These are phyloP conservation scores for Parnassius glacialis DNA, from an alignment of 2,888 invertebrate species.

Conservation along the genomic window DNA sequence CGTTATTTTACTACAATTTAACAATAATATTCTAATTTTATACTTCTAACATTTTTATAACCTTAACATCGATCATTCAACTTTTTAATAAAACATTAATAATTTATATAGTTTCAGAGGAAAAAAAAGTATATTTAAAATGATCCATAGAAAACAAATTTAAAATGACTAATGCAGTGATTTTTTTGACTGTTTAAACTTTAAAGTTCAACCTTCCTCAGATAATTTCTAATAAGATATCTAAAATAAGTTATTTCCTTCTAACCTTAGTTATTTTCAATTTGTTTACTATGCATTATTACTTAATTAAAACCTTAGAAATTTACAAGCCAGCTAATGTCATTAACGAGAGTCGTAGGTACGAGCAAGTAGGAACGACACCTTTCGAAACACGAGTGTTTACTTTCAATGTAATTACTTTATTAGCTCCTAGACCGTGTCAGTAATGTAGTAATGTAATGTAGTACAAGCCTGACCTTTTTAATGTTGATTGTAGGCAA, in stretches of 20 bases:
- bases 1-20: slow-evolving; percentile 57
- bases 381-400: not conserved
- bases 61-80: slow-evolving; percentile 59
- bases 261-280: not conserved
- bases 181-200: not conserved
- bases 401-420: not conserved
- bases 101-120: slow-evolving; percentile 36
- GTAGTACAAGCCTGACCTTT: not conserved
- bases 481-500: slow-evolving; percentile 1
- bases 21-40: slow-evolving; percentile 55
- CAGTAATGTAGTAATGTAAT: not conserved
- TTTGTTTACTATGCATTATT: slow-evolving; percentile 1
- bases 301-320: slow-evolving; percentile 6
- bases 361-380: slow-evolving; percentile 22
- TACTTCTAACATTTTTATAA: slow-evolving; percentile 55
- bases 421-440: not conserved
- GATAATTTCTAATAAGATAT: too few relatives aligned
- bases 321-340: slow-evolving; percentile 3
- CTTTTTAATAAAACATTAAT: slow-evolving; percentile 61
- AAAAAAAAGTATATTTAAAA: slow-evolving; percentile 34
- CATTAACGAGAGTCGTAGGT: slow-evolving; percentile 10
- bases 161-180: slow-evolving; percentile 18
- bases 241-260: too few relatives aligned
- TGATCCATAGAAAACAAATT: slow-evolving; percentile 22
- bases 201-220: too few relatives aligned